Percentiles rank a stretch among this genome's conserved stretches.
Evolutionary conservation across 1,140 invertebrate genomes (phyloP).

Genomic region (Sycophila sp.): DNA sequence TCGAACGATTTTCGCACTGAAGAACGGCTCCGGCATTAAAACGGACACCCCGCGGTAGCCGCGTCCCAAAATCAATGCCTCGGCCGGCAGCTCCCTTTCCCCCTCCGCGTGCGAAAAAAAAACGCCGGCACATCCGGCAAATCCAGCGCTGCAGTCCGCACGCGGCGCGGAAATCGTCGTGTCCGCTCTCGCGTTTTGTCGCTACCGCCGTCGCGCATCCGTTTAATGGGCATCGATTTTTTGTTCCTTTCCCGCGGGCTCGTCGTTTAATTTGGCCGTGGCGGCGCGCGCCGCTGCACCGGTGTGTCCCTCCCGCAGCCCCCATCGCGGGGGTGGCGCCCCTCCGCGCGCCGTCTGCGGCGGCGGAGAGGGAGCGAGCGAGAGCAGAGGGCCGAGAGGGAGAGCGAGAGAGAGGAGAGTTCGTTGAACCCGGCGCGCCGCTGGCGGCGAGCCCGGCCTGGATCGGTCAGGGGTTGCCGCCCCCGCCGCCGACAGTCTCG

Average conservation of each 20-base stretch:
- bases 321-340: background rate
- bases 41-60: no score
- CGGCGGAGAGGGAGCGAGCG: conserved; percentile 8
- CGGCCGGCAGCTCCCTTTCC: no score
- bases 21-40: no score
- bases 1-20: no score
- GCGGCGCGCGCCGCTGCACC: background rate
- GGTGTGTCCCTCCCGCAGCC: background rate
- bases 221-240: conserved; percentile 27
- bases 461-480: conserved; percentile 42
- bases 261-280: conserved; percentile 32
- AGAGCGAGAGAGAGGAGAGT: conserved; percentile 25
- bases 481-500: conserved; percentile 1
- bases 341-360: background rate
- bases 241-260: conserved; percentile 16
- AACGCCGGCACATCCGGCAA: no score
- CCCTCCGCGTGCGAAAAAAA: no score
- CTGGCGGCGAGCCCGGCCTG: conserved; percentile 49
- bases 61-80: no score
- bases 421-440: conserved; percentile 50
- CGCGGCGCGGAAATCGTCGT: background rate
- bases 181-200: no score
- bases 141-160: no score
- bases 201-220: no score
- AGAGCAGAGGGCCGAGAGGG: conserved; percentile 8